Conservation (phyloP, 2,888 invertebrate genomes). For the Hirudinaria manillensis region DNA sequence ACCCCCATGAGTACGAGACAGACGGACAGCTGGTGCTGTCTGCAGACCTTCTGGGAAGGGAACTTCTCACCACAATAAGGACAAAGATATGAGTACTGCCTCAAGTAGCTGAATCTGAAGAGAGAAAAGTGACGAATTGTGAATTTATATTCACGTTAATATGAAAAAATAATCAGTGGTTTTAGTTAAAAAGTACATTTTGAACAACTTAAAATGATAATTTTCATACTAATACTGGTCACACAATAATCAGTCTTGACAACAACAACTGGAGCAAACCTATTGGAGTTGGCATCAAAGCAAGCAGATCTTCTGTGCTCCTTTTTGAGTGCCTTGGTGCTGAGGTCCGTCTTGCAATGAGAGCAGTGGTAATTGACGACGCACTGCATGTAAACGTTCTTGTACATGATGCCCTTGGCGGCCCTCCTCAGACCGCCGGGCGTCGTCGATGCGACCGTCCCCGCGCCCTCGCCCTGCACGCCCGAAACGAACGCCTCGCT, state of each 20-base stretch:
- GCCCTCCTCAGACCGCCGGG: slow-evolving; percentile 8
- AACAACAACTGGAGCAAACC: background rate
- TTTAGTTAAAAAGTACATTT: background rate
- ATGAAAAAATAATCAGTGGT: background rate
- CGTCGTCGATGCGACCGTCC: background rate
- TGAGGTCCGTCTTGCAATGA: slow-evolving; percentile 31
- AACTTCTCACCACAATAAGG: slow-evolving; percentile 35
- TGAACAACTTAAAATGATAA: background rate
- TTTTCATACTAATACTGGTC: no score
- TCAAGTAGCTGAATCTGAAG: slow-evolving; percentile 30
- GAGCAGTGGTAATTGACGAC: slow-evolving; percentile 35
- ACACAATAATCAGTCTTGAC: background rate
- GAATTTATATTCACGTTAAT: background rate
- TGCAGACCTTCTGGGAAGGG: slow-evolving; percentile 33
- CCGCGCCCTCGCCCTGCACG: background rate
- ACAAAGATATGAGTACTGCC: slow-evolving; percentile 35
- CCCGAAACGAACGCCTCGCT: background rate
- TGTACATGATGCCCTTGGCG: slow-evolving; percentile 34
- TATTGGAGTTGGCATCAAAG: slow-evolving; percentile 28
- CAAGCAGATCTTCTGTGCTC: slow-evolving; percentile 32
- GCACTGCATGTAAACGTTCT: slow-evolving; percentile 35
- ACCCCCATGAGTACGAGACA: slow-evolving; percentile 33
- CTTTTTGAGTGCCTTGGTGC: slow-evolving; percentile 33
- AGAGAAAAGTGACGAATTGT: background rate
- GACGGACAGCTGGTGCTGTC: slow-evolving; percentile 33